Percentiles rank a stretch among this genome's conserved stretches.
These are phyloP conservation scores for Dromas ardeola DNA, from an alignment of 2,113 vertebrate species.

Conservation along the genomic window DNA sequence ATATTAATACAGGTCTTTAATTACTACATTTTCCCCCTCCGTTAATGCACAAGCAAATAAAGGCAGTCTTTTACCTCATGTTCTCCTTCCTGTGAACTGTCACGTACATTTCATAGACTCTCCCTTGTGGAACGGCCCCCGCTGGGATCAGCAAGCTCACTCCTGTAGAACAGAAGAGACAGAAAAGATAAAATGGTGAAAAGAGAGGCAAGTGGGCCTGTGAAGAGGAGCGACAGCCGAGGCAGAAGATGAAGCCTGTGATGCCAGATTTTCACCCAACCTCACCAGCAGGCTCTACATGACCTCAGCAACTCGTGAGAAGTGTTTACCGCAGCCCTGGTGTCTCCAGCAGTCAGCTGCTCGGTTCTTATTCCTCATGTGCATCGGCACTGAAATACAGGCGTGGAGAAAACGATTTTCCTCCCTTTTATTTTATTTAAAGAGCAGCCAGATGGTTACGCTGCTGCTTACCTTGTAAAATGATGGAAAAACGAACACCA, in stretches of 20 bases:
- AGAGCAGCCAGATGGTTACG: conserved; percentile 61
- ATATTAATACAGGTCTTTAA: neutral
- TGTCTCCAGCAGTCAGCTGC: neutral
- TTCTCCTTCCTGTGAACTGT: conserved; percentile 97
- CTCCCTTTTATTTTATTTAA: conserved; percentile 61
- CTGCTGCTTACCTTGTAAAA: conserved; percentile 67
- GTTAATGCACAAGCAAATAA: neutral
- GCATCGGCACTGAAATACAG: neutral
- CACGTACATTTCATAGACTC: conserved; percentile 98
- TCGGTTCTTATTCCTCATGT: neutral
- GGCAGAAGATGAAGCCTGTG: neutral
- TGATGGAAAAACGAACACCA: conserved; percentile 39
- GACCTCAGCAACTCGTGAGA: neutral
- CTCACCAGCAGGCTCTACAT: neutral
- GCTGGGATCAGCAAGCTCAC: conserved; percentile 96
- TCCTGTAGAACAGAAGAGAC: conserved; percentile 78
- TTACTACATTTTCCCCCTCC: neutral
- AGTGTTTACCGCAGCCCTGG: neutral
- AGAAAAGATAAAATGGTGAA: neutral
- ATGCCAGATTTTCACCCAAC: neutral
- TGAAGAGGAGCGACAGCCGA: neutral
- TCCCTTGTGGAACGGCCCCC: conserved; percentile 93
- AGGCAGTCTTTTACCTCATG: conserved; percentile 85
- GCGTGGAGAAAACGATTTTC: neutral
- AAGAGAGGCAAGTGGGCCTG: neutral